Evolutionary conservation across 2,797 vertebrate genomes (phyloP), one percentile per base, ranked within the genome.

Genomic region (Alauda arvensis): DNA sequence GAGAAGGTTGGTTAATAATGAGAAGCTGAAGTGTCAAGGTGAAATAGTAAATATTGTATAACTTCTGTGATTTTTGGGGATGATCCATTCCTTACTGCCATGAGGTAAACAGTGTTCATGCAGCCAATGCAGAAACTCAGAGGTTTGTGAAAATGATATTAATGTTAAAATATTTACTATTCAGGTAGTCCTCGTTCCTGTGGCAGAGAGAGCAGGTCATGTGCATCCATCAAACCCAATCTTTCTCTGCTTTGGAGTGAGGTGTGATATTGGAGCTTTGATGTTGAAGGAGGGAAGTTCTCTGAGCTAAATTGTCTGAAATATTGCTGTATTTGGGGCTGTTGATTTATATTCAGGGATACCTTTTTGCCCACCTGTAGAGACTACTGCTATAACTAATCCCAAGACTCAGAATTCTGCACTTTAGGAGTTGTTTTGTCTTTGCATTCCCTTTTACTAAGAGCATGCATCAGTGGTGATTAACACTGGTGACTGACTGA

Each of bases 391-490:
- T 68, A 0, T 31, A 45, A 59, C 18, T 33, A 6, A 17, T 39
- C 14, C 9, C 14, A 75, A 8, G 23, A 56, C 61, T 79, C 40
- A 62, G 26, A 66, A n/a, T 43, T 67, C 29, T 79, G 11, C 3
- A 1, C 61, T 53, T 70, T 2, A 43, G 31, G 43, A 74, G 59
- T 82, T 42, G 24, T 7, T 87, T 49, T 78, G 10, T 23, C 7
- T 59, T 65, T 82, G 13, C 24, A 1, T 83, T 67, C 8, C 3
- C 68, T 87, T 85, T 81, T 42, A 4, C 23, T 15, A 4, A 77
- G 42, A 42, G 6, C 19, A 3, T 20, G 6, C 0, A 0, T 19
- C 46, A 68, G 29, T 61, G 28, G 5, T 31, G 51, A 18, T 80
- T 62, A 42, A 29, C n/a, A 5, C 45, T 39, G 45, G 4, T 42